phyloP scores from a whole-genome alignment of 2,888 invertebrate species.

The Oxyteleia sp. region DNA sequence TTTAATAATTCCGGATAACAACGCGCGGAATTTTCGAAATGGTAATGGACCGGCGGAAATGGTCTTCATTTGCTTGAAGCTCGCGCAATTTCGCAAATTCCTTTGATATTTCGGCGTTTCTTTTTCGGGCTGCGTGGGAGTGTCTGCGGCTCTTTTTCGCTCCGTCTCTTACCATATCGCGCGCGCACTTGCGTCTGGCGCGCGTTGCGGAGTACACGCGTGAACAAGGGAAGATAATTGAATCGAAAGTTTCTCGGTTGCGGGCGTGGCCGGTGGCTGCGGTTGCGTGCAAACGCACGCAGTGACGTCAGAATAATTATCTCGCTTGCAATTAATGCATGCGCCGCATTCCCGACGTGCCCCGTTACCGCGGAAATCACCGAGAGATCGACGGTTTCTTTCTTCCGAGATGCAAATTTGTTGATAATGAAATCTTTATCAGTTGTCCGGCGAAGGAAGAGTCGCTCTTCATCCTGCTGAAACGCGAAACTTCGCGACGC shows the following conservation, averaged over 20 bases:
- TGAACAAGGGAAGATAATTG: constrained; percentile 73
- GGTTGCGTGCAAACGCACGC: constrained; percentile 67
- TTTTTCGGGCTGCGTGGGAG: no score
- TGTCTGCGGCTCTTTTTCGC: constrained; percentile 7
- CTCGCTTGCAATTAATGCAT: constrained; percentile 77
- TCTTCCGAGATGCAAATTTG: constrained; percentile 27
- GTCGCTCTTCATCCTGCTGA: neutral
- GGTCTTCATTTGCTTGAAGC: no score
- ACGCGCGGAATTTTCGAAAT: no score
- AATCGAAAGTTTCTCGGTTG: constrained; percentile 70
- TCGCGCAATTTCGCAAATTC: no score
- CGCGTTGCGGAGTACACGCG: constrained; percentile 48
- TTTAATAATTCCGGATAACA: no score
- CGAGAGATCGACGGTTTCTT: constrained; percentile 46
- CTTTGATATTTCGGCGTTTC: no score
- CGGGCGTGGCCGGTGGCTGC: constrained; percentile 62
- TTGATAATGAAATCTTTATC: neutral
- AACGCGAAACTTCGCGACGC: neutral
- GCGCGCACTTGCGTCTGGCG: neutral
- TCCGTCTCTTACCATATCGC: constrained; percentile 2
- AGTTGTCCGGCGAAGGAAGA: neutral
- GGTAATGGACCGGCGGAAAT: no score
- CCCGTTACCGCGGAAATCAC: constrained; percentile 57
- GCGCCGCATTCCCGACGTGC: constrained; percentile 70
- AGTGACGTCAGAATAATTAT: constrained; percentile 77